Base-by-base conservation (phyloP, 1,140 invertebrate genomes). In the Solenopsis invicta region DNA sequence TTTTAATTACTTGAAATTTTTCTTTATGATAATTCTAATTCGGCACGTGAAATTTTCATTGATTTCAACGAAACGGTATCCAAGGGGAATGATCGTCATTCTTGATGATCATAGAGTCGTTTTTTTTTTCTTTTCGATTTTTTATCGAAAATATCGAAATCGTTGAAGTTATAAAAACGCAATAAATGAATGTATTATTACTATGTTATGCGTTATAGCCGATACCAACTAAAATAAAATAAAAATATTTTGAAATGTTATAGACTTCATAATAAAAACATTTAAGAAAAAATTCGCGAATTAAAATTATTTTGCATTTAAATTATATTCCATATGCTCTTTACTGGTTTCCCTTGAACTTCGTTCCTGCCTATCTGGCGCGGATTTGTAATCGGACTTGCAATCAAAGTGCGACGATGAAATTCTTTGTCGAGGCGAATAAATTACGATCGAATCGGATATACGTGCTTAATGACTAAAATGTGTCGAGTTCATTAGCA, bases 31-130 rank as follows among this genome's bases (percentile, higher is more conserved):
- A 37, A 16, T 61, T 72, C n/a, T 21, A 34, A 67, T 72, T 69
- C 8, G 54, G 18, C 8, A 18, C 75, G 9, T n/a, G 4, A 56
- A 56, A 69, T 75, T 82, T 76, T 21, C 6, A 52, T 59, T 21
- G 61, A 66, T 56, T 37, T 77, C 8, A 34, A 75, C 52, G 29
- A 74, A n/a, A 13, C 6, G 64, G 87, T 88, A 75, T 81, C 87
- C 87, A 66, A 76, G 88, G 59, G 56, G 12, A 81, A 85, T 66
- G 88, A 88, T 89, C 45, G 80, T 88, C 88, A 48, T n/a, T 61
- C 29, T 9, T 64, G 45, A 16, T 13, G 29, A 52, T 64, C 13
- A 12, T 18, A 34, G 13, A 37, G 6, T 59, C 24, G 4, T 62
- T 61, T 78, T 85, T 80, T 41, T 48, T 74, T 80, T 41, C 24